These are phyloP conservation scores for Fragariocoptes setiger DNA, from an alignment of 1,140 invertebrate species.

Conservation along the genomic window DNA sequence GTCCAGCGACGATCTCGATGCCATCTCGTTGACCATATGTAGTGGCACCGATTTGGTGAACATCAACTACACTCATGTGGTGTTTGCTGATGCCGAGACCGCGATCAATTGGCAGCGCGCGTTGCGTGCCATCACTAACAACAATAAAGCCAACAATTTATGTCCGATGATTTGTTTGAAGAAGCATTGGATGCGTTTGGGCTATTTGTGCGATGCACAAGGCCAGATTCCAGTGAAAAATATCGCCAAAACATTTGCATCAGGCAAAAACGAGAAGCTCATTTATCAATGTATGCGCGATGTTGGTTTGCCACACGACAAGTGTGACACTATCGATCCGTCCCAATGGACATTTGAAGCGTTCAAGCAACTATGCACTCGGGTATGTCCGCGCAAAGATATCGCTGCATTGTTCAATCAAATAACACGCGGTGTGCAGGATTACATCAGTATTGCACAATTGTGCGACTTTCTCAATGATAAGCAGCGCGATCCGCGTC, in stretches of 20 bases:
- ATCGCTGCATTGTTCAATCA: constrained; percentile 91
- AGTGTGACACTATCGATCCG: constrained; percentile 80
- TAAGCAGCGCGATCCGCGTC: constrained; percentile 81
- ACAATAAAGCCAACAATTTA: constrained; percentile 83
- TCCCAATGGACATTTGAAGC: constrained; percentile 90
- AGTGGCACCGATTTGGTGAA: constrained; percentile 97
- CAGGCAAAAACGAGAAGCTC: constrained; percentile 75
- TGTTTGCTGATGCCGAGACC: constrained; percentile 58
- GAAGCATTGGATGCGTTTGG: constrained; percentile 97
- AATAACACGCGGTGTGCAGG: constrained; percentile 61
- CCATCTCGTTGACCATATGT: constrained; percentile 84
- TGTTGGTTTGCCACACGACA: constrained; percentile 67
- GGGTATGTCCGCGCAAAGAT: constrained; percentile 93
- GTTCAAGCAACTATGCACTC: constrained; percentile 91
- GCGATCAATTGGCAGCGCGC: constrained; percentile 86
- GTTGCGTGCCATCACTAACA: constrained; percentile 63
- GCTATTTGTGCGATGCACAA: constrained; percentile 60
- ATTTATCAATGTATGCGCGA: constrained; percentile 87
- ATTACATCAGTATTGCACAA: constrained; percentile 49
- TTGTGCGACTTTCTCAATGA: constrained; percentile 87
- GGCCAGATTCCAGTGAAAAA: constrained; percentile 71
- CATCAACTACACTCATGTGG: constrained; percentile 85
- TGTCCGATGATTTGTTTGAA: constrained; percentile 74
- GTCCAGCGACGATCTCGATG: constrained; percentile 47
- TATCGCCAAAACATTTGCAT: constrained; percentile 84